Conservation (phyloP, 2,888 invertebrate genomes). For the Julus scanicus region DNA sequence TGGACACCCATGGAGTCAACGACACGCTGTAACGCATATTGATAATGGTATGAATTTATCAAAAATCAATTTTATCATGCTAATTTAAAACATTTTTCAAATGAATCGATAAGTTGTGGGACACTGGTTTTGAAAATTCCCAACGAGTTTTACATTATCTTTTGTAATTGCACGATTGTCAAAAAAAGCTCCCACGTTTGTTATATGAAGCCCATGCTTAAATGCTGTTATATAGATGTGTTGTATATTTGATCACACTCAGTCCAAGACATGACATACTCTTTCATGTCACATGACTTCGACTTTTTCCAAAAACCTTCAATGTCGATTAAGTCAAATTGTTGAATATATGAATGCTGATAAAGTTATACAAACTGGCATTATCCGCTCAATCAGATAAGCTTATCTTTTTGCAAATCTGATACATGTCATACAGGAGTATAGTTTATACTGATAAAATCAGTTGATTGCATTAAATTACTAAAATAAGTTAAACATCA, state of each 20-base stretch:
- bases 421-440: not conserved
- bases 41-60: slow-evolving; percentile 33
- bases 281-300: too few species aligned
- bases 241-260: too few species aligned
- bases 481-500: not conserved
- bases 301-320: too few species aligned
- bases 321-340: too few species aligned
- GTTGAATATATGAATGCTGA: too few species aligned
- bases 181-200: not conserved
- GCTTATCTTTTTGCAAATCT: not conserved
- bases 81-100: not conserved
- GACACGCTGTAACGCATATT: not conserved
- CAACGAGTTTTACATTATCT: slow-evolving; percentile 4
- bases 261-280: too few species aligned
- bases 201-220: not conserved
- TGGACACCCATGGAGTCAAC: not conserved
- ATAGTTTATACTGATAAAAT: not conserved
- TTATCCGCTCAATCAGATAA: not conserved
- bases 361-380: not conserved
- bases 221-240: not conserved
- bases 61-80: slow-evolving; percentile 8
- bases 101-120: slow-evolving; percentile 2
- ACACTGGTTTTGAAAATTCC: not conserved
- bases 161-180: not conserved
- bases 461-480: not conserved